Percentiles rank a stretch among this genome's conserved stretches.
phyloP scores from a whole-genome alignment of 2,113 vertebrate genomes.

The Rhinogobius similis region DNA sequence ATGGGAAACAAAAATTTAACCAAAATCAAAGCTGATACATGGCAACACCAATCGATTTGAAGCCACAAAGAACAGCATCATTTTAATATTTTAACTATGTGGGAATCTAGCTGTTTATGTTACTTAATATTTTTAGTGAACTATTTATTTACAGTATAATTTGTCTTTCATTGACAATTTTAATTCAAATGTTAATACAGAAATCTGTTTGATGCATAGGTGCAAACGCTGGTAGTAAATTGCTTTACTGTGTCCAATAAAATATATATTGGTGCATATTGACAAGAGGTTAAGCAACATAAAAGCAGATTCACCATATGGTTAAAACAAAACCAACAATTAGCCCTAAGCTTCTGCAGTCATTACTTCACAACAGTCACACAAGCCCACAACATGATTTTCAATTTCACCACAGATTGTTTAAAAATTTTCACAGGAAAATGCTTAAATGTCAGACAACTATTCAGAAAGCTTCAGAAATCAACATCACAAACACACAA shows the following conservation, averaged over 20 bases:
- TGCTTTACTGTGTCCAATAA: background rate
- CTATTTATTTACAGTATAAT: background rate
- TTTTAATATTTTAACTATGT: conserved; percentile 40
- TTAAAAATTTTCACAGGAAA: conserved; percentile 6
- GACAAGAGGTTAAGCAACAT: background rate
- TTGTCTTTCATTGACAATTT: background rate
- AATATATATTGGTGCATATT: background rate
- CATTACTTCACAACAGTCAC: conserved; percentile 18
- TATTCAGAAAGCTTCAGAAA: conserved; percentile 30
- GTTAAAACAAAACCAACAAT: conserved; percentile 36
- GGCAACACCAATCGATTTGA: conserved; percentile 9
- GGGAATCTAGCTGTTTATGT: background rate
- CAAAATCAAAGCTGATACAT: conserved; percentile 7
- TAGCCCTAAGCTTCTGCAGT: conserved; percentile 22
- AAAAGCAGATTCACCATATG: conserved; percentile 31
- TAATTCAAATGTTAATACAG: background rate
- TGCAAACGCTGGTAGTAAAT: background rate
- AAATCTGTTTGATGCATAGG: background rate
- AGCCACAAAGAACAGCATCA: conserved; percentile 7
- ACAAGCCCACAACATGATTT: conserved; percentile 17
- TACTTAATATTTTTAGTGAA: background rate
- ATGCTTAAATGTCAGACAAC: conserved; percentile 25
- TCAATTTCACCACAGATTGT: conserved; percentile 7
- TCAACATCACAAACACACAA: conserved; percentile 37
- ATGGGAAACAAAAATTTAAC: background rate